Percentiles rank a stretch among this genome's conserved stretches.
Evolutionary conservation across 2,113 vertebrate species (phyloP).

Genomic region (Beaufortia kweichowensis): DNA sequence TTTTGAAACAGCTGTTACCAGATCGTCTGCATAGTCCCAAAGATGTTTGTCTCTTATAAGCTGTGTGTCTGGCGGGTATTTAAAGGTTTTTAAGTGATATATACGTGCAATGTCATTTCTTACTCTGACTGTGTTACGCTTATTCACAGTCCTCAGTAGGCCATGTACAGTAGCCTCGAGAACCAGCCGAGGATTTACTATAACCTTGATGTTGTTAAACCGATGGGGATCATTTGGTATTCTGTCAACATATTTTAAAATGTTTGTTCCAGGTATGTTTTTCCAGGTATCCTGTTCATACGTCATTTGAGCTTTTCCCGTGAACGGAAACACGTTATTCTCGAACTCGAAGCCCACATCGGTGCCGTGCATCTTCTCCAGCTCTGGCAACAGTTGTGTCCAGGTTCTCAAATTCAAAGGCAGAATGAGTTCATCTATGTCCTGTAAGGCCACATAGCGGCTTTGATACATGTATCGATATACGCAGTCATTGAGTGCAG

Average conservation of each 20-base stretch:
- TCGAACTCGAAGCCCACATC: conserved; percentile 68
- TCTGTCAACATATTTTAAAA: conserved; percentile 68
- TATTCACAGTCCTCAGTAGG: not conserved
- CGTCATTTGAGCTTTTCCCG: accelerated
- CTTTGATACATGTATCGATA: conserved; percentile 70
- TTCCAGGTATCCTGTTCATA: conserved; percentile 58
- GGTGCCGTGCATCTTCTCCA: conserved; percentile 58
- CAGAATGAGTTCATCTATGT: conserved; percentile 75
- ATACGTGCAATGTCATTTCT: conserved; percentile 46
- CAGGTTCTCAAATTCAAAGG: conserved; percentile 63
- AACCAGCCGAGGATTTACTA: conserved; percentile 62
- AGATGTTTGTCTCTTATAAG: conserved; percentile 48
- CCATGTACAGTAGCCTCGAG: conserved; percentile 54
- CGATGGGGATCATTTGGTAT: not conserved
- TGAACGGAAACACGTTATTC: conserved; percentile 68
- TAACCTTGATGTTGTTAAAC: conserved; percentile 50
- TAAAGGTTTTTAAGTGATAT: conserved; percentile 55
- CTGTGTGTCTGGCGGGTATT: accelerated
- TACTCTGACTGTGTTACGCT: not conserved
- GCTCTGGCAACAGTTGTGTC: conserved; percentile 63
- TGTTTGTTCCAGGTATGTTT: conserved; percentile 63
- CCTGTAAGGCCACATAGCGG: conserved; percentile 68
- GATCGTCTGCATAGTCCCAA: conserved; percentile 35
- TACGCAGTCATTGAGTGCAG: conserved; percentile 66
- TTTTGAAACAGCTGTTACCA: conserved; percentile 41